Evolutionary conservation across 2,797 vertebrate genomes (phyloP).

Genomic region (Squalus acanthias): DNA sequence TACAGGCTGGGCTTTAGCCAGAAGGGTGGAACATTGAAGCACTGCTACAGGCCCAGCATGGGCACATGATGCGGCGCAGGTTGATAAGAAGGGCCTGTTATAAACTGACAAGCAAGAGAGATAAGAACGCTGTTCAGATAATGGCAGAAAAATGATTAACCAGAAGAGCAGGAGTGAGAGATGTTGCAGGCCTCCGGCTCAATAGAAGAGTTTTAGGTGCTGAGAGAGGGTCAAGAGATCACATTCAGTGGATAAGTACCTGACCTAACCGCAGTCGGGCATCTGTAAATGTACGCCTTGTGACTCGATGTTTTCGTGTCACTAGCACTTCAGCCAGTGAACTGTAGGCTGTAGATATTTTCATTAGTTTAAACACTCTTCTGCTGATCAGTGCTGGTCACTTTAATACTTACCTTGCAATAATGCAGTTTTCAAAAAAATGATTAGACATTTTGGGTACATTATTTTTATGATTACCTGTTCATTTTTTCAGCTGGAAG

Average conservation of each 20-base stretch:
- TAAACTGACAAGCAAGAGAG: constrained; percentile 90
- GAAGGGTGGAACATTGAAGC: constrained; percentile 52
- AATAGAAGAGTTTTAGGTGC: constrained; percentile 56
- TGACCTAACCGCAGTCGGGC: constrained; percentile 56
- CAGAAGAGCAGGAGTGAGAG: constrained; percentile 52
- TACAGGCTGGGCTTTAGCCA: constrained; percentile 69
- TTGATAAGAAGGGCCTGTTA: constrained; percentile 80
- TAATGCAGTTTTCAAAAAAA: neutral
- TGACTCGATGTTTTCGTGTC: constrained; percentile 54
- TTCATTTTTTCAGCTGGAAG: neutral
- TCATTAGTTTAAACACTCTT: constrained; percentile 63
- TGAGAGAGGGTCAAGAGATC: constrained; percentile 68
- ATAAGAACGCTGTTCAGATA: constrained; percentile 89
- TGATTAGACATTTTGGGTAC: neutral
- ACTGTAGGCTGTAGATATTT: constrained; percentile 51
- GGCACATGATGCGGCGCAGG: constrained; percentile 58
- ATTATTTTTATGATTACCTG: neutral
- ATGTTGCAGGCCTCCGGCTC: constrained; percentile 49
- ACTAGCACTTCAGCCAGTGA: constrained; percentile 51
- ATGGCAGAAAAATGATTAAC: constrained; percentile 90
- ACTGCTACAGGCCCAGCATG: constrained; percentile 63
- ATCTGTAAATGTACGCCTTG: constrained; percentile 56
- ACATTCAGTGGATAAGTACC: constrained; percentile 52
- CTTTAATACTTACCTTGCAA: constrained; percentile 54
- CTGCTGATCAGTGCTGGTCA: constrained; percentile 58